Percentiles rank a stretch among this genome's conserved stretches.
These are phyloP conservation scores for Frankliniella intonsa DNA, from an alignment of 2,888 invertebrate species.

Conservation along the genomic window DNA sequence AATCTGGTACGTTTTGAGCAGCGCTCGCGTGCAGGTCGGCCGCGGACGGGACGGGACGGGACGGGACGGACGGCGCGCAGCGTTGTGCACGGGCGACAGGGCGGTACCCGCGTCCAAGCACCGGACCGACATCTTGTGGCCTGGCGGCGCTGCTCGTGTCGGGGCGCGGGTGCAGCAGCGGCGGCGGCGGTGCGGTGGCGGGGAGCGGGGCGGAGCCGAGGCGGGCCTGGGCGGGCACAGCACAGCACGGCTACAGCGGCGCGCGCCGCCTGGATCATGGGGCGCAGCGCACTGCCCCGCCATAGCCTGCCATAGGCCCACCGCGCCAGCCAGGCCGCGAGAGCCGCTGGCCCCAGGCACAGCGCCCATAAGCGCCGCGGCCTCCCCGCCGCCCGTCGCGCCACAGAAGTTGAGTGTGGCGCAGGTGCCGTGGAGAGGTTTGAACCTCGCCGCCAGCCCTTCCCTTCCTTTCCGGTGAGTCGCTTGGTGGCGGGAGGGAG, in stretches of 20 bases:
- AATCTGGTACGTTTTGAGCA: neutral
- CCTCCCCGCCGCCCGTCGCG: too few species aligned
- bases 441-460: neutral
- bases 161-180: too few species aligned
- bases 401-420: neutral
- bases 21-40: neutral
- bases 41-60: neutral
- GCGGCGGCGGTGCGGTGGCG: neutral
- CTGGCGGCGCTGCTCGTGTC: too few species aligned
- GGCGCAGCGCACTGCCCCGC: neutral
- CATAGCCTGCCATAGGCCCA: neutral
- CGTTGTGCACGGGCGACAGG: neutral
- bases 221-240: neutral
- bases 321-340: too few species aligned
- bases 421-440: neutral
- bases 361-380: too few species aligned
- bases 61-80: neutral
- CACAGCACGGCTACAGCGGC: neutral
- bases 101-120: constrained; percentile 29
- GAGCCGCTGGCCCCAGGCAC: too few species aligned
- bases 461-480: neutral
- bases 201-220: neutral
- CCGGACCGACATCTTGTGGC: constrained; percentile 29
- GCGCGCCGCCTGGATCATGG: constrained; percentile 23
- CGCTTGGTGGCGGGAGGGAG: neutral